Evolutionary conservation across 2,888 invertebrate species (phyloP).

Genomic region (Heteromurus nitidus): DNA sequence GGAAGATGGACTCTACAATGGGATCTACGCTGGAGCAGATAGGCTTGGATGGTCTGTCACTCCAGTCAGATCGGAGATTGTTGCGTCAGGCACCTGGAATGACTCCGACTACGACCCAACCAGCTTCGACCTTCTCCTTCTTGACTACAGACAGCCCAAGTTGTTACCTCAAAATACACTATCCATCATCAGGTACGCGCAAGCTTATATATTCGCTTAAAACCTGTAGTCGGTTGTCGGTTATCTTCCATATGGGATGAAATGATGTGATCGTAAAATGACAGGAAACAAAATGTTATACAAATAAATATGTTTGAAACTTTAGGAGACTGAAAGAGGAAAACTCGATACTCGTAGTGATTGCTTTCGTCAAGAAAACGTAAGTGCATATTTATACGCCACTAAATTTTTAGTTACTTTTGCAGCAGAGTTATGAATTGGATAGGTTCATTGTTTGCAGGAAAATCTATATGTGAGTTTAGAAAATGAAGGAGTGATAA

Average conservation of each 20-base stretch:
- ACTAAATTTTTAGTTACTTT: not conserved
- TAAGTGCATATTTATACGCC: slow-evolving; percentile 79
- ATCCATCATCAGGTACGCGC: slow-evolving; percentile 71
- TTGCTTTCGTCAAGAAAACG: slow-evolving; percentile 92
- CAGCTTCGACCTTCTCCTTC: slow-evolving; percentile 70
- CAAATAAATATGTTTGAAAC: too few relatives aligned
- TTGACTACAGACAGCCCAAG: slow-evolving; percentile 73
- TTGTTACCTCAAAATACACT: slow-evolving; percentile 69
- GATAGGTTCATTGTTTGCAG: not conserved
- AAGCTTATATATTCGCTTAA: too few relatives aligned
- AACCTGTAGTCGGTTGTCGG: too few relatives aligned
- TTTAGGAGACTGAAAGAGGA: slow-evolving; percentile 85
- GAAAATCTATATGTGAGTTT: too few relatives aligned
- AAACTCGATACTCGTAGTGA: slow-evolving; percentile 85
- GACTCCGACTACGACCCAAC: slow-evolving; percentile 57
- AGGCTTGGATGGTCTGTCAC: slow-evolving; percentile 69
- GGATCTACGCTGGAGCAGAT: slow-evolving; percentile 67
- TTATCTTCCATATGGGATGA: too few relatives aligned
- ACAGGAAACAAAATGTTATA: too few relatives aligned
- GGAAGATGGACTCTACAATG: slow-evolving; percentile 69
- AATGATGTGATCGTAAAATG: too few relatives aligned
- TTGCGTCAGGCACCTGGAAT: slow-evolving; percentile 53
- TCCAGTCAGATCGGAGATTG: slow-evolving; percentile 64
- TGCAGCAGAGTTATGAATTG: not conserved
- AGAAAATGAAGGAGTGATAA: too few relatives aligned